Percentiles rank a stretch among this genome's conserved stretches.
phyloP scores from a whole-genome alignment of 1,140 invertebrate species.

The Sarcophaga peregrina region DNA sequence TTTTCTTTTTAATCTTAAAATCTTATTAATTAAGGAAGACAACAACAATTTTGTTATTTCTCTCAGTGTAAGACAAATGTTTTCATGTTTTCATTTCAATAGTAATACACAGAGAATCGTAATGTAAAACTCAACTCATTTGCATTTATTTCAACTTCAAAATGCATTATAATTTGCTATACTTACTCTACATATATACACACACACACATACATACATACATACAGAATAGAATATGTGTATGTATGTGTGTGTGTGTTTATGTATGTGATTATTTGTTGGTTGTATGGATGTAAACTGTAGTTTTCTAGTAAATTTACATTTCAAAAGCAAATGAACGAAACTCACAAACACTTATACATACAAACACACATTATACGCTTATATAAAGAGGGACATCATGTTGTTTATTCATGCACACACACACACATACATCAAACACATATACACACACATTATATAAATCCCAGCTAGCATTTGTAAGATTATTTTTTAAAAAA shows the following conservation, averaged over 20 bases:
- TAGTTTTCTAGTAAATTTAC: conserved; percentile 20
- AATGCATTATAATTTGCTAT: conserved; percentile 20
- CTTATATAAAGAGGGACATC: too few species aligned
- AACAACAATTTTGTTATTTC: too few species aligned
- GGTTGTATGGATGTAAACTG: not conserved
- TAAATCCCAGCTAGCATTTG: too few species aligned
- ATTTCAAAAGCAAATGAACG: conserved; percentile 17
- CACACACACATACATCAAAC: not conserved
- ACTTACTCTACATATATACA: not conserved
- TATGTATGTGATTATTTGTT: not conserved
- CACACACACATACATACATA: too few species aligned
- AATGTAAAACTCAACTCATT: conserved; percentile 27
- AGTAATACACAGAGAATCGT: not conserved
- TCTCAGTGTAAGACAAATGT: not conserved
- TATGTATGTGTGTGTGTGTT: not conserved
- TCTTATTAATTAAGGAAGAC: too few species aligned
- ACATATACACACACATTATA: too few species aligned
- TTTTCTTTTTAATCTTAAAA: too few species aligned
- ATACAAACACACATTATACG: not conserved
- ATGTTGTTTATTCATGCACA: not conserved
- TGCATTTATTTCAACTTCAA: conserved; percentile 25
- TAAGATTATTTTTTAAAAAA: not conserved
- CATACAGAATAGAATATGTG: too few species aligned
- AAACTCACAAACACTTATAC: not conserved
- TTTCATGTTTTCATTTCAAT: conserved; percentile 13